Evolutionary conservation across 2,113 vertebrate species (phyloP).

Genomic region (Empidonax traillii): DNA sequence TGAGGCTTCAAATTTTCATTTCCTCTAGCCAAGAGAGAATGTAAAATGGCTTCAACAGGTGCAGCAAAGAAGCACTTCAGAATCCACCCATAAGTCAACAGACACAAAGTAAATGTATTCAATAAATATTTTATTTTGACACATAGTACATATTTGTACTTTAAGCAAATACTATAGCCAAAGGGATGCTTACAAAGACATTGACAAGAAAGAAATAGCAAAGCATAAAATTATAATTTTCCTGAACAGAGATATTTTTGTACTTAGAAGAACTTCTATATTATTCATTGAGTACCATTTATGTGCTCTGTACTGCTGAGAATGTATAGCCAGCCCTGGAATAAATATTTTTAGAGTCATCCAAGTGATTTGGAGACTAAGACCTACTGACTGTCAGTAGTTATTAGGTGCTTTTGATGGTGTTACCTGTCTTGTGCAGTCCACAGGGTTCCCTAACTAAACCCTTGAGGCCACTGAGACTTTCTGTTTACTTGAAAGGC

Average conservation of each 20-base stretch:
- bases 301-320: background rate
- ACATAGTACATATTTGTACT: conserved; percentile 7
- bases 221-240: conserved; percentile 12
- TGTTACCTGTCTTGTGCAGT: background rate
- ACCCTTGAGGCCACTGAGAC: background rate
- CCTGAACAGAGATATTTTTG: background rate
- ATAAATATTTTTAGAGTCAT: conserved; percentile 20
- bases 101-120: conserved; percentile 30
- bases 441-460: background rate
- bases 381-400: background rate
- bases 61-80: background rate
- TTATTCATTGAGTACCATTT: background rate
- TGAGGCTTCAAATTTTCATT: background rate
- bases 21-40: background rate
- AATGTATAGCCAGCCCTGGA: background rate
- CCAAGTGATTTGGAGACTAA: background rate
- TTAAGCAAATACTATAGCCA: conserved; percentile 26
- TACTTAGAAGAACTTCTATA: background rate
- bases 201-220: background rate
- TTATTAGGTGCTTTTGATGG: background rate
- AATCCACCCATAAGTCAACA: conserved; percentile 12
- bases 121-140: conserved; percentile 65
- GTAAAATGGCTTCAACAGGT: conserved; percentile 14
- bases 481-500: background rate
- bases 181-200: conserved; percentile 30